Base-by-base conservation (phyloP, 1,140 invertebrate genomes). In the Theocolax elegans region DNA sequence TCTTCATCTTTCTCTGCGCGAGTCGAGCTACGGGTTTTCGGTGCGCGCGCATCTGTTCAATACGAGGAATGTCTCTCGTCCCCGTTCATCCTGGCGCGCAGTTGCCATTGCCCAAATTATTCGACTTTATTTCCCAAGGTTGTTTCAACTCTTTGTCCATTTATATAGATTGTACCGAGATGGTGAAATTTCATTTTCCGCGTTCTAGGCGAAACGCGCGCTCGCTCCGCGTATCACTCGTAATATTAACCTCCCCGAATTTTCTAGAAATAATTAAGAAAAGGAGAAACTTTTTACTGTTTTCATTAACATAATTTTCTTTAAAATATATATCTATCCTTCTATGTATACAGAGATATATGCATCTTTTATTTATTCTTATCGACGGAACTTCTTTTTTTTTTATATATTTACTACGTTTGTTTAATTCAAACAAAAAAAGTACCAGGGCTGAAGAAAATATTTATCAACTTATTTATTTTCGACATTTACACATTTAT, bases 31-130 rank as follows among this genome's bases (percentile, higher is more conserved):
- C 44, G 17, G 31, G 13, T 15, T 31, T 35, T 21, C 63, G 72
- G 54, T 83, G 79, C 82, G 79, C 82, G 83, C 84, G 84, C 84
- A 85, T 65, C 82, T 79, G 84, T 80, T 85, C 84, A 81, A 85
- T 85, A 84, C 76, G 71, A 35, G 60, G 56, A 64, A 66, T 64
- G 42, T 69, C 62, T 74, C 66, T 25, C 46, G 17, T 40, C 56
- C 35, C 25, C n/a, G 19, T 21, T 42, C 19, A 38, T 42, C 31
- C 40, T 53, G 31, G n/a, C 21, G 70, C 58, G 15, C 25, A 38
- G 58, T 58, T 53, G 67, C 67, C 60, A 70, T 70, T 70, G 59
- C 54, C 54, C 54, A 56, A 71, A 71, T 71, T 71, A 65, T 71
- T 71, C 69, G 42, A 65, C 69, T 63, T 64, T 64, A 64, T 23